Conservation (phyloP, 2,113 vertebrate genomes). For the Petromus typicus region DNA sequence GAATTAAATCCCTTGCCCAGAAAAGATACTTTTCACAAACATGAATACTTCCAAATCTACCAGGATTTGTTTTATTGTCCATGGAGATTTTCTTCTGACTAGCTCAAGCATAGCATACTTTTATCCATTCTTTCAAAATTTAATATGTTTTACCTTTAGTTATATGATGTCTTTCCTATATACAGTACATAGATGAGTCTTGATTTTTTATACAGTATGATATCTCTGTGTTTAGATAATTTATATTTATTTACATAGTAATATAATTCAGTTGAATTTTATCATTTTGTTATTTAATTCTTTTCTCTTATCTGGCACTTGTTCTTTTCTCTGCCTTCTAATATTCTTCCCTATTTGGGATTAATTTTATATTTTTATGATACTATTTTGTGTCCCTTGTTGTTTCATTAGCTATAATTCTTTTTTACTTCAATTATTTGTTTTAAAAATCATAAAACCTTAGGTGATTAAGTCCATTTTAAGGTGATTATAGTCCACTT, state of each 20-base stretch:
- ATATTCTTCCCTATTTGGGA: not conserved
- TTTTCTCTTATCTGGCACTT: not conserved
- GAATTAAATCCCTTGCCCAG: too few species aligned
- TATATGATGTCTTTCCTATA: not conserved
- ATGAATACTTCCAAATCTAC: not conserved
- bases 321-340: not conserved
- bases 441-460: not conserved
- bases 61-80: not conserved
- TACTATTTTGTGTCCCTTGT: not conserved
- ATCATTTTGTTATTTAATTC: not conserved
- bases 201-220: not conserved
- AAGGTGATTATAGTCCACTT: too few species aligned
- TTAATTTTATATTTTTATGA: not conserved
- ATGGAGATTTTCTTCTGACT: not conserved
- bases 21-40: not conserved
- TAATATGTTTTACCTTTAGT: not conserved
- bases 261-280: not conserved
- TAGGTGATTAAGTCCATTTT: not conserved
- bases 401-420: not conserved
- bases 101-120: not conserved
- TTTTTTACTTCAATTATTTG: not conserved
- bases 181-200: too few species aligned
- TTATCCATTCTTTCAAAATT: not conserved
- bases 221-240: not conserved
- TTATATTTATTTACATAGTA: not conserved